Evolutionary conservation across 2,888 invertebrate species (phyloP).

Genomic region (Lysandra coridon): DNA sequence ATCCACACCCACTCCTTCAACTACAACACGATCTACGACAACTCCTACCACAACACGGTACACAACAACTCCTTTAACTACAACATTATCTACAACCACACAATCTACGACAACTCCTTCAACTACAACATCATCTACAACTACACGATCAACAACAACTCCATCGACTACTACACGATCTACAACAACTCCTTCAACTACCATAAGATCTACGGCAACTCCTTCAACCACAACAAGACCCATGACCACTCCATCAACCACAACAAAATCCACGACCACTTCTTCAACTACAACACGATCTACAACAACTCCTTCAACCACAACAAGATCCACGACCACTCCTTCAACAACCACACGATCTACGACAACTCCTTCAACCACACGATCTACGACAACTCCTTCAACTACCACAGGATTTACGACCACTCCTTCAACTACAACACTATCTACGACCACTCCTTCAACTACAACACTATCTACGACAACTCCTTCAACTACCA

Average conservation of each 20-base stretch:
- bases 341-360: slow-evolving; percentile 7
- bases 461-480: slow-evolving; percentile 1
- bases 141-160: background rate
- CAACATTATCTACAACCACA: too few species aligned
- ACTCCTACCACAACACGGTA: too few species aligned
- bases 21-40: slow-evolving; percentile 11
- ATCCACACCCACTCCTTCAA: background rate
- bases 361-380: background rate
- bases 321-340: slow-evolving; percentile 2
- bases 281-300: slow-evolving; percentile 3
- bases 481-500: slow-evolving; percentile 29
- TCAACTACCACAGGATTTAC: background rate
- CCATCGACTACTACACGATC: slow-evolving; percentile 21
- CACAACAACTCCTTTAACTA: background rate
- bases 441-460: background rate
- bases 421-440: background rate
- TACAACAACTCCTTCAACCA: slow-evolving; percentile 13
- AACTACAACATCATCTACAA: background rate
- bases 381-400: background rate
- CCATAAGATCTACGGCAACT: background rate
- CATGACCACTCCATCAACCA: background rate
- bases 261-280: slow-evolving; percentile 26
- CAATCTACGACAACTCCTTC: background rate
- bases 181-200: background rate
- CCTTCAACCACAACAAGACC: slow-evolving; percentile 19